Evolutionary conservation across 2,888 invertebrate species (phyloP), one percentile per base, ranked within the genome.

Genomic region (Cerastis leucographa): DNA sequence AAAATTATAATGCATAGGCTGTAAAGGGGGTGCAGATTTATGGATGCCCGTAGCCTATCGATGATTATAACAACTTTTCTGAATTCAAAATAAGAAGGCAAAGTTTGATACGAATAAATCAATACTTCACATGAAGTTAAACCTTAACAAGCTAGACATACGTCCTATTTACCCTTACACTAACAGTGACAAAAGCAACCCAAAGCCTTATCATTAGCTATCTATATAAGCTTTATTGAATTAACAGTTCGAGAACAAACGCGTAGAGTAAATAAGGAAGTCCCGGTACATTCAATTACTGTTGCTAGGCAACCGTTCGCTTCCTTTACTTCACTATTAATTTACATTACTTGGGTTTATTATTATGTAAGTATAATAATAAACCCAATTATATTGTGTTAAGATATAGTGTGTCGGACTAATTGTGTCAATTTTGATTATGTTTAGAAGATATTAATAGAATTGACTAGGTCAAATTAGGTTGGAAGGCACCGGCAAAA

Each of bases 231-330:
- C 73, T 65, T 56, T 85, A 85, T 85, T 83, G 83, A 83, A 85
- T 89, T 87, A 85, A 75, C 79, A 80, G 78, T 84, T 67, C 66
- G 56, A 61, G 80, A 83, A 86, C 80, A 75, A 87, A 84, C 82
- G 81, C 78, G 70, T 61, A 64, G 70, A 74, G 87, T 85, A 89
- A 88, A 90, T 87, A 88, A 82, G 85, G 85, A 88, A 74, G 81
- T 69, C 54, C 80, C 77, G 80, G 79, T 84, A 88, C 85, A 89
- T 89, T 90, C 85, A 91, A 91, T 91, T 91, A 91, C 79, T 74
- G 90, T 91, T 87, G 88, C 90, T 68, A 75, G 76, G 90, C 90
- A 87, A 89, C 90, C 72, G 67, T 77, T 42, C 76, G 71, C 66
- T 80, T 71, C 79, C 71, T 83, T 80, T 70, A 73, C 70, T 74